A percentile compares a stretch with the other conserved stretches of the same genome.
phyloP scores from a whole-genome alignment of 2,888 invertebrate genomes.

The Acanthacorydalis orientalis region DNA sequence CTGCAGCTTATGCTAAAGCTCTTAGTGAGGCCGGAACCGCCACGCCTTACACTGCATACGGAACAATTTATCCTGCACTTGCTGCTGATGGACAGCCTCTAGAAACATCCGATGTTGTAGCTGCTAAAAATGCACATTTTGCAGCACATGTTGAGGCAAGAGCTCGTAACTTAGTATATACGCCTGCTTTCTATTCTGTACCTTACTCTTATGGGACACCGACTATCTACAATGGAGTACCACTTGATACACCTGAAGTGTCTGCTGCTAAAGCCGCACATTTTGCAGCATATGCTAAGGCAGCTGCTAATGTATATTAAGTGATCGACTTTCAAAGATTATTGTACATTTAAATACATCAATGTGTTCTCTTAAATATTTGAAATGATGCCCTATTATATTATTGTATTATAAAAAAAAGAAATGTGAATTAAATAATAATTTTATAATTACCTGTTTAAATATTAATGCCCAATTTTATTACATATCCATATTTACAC shows the following conservation, averaged over 20 bases:
- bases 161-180: conserved; percentile 21
- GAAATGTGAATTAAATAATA: too few species aligned
- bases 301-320: background rate
- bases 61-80: conserved; percentile 9
- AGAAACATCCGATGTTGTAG: conserved; percentile 32
- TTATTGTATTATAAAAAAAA: too few species aligned
- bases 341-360: too few species aligned
- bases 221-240: conserved; percentile 27
- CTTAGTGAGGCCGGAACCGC: conserved; percentile 5
- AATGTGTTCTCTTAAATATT: too few species aligned
- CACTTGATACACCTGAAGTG: too few species aligned
- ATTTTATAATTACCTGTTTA: too few species aligned
- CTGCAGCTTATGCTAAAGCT: conserved; percentile 2
- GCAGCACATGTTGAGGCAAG: conserved; percentile 32
- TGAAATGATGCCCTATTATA: too few species aligned
- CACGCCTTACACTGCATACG: conserved; percentile 9
- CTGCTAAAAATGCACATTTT: conserved; percentile 32
- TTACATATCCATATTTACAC: too few species aligned
- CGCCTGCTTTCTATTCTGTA: background rate
- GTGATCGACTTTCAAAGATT: background rate
- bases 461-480: too few species aligned
- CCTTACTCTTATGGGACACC: conserved; percentile 25
- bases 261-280: too few species aligned
- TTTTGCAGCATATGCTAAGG: conserved; percentile 7
- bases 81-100: conserved; percentile 29